Base-by-base conservation (phyloP, 2,113 vertebrate species). In the Sphaerodactylus townsendi region DNA sequence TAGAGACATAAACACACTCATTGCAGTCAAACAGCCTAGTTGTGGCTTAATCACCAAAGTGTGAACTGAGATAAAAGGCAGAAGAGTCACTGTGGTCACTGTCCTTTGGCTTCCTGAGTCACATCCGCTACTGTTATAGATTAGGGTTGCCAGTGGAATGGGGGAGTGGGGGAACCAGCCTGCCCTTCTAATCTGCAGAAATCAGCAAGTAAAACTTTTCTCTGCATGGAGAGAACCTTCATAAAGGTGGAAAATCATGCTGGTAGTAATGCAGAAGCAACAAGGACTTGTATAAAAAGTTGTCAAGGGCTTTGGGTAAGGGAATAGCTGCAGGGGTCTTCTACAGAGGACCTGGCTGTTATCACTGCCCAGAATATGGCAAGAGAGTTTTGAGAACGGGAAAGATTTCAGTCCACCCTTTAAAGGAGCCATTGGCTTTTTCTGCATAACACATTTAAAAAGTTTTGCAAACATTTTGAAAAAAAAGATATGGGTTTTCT, bases 141-240 rank as follows among this genome's bases (percentile, higher is more conserved):
- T 80, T 28, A 53, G 44, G 13, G n/a, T 80, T 80, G 78, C 78
- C 70, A 19, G 17, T 25, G 15, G 53, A 66, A 9, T 44, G 7
- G 4, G 10, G 6, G 13, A 4, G 21, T n/a, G n/a, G n/a, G n/a
- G n/a, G 4, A 1, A 4, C 2, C 33, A 14, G 39, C 25, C 17
- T 50, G 9, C 39, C 35, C 21, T 2, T 2, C 33, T 46, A 28
- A 30, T 78, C 6, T 44, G 37, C 15, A 23, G 48, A 33, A 17
- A 25, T 69, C 3, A 41, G 37, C 2, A 41, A 9, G 71, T 15
- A 11, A 48, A 46, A 25, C 14, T 4, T 46, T 25, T 11, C 25
- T 5, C 3, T 48, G 44, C 25, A 44, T 44, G 10, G 39, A 39
- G 23, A 23, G 5, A 23, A 23, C 2, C 21, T 25, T 28, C 23